Conservation (phyloP, 2,797 vertebrate genomes). For the Gallirallus australis region DNA sequence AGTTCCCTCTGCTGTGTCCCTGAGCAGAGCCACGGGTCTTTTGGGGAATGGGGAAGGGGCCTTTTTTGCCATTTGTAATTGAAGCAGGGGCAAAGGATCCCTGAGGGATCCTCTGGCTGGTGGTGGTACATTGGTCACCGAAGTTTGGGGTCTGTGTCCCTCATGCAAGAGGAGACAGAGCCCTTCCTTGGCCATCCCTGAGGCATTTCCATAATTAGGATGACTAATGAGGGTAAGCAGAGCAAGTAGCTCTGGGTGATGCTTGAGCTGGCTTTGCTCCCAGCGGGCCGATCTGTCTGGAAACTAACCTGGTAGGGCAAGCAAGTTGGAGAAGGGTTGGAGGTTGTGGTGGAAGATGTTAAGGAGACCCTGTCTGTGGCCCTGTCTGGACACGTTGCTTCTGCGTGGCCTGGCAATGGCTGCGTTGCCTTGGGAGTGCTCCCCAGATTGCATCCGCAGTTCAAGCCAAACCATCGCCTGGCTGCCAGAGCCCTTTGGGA, state of each 20-base stretch:
- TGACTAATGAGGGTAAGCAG: neutral
- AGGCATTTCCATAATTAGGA: neutral
- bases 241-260: neutral
- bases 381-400: neutral
- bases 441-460: accelerated
- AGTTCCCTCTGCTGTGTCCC: accelerated
- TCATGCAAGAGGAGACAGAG: accelerated
- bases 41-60: neutral
- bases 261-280: neutral
- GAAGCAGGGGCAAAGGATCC: neutral
- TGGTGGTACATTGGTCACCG: neutral
- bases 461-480: neutral
- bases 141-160: neutral
- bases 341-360: neutral
- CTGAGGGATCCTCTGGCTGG: neutral
- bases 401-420: accelerated
- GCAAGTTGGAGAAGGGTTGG: neutral
- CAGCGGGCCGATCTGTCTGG: neutral
- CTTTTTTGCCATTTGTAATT: neutral
- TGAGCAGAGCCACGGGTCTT: neutral
- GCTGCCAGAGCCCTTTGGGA: neutral
- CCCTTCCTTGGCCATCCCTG: neutral
- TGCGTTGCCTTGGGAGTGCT: neutral
- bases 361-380: accelerated
- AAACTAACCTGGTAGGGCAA: neutral